Base-by-base conservation (phyloP, 2,113 vertebrate species). In the Megaceryle maxima region DNA sequence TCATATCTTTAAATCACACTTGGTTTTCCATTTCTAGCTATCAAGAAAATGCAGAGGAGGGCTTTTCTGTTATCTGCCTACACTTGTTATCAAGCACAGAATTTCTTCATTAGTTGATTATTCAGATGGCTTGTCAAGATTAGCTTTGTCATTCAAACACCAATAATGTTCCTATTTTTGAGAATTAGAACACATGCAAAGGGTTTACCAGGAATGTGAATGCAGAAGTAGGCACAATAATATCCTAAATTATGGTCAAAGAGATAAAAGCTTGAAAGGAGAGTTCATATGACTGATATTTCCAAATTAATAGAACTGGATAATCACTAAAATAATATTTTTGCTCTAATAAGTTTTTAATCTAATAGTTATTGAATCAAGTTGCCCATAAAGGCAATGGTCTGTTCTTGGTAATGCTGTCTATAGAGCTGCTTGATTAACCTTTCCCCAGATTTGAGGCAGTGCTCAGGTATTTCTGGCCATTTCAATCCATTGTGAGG, bases 91-190 rank as follows among this genome's bases (percentile, higher is more conserved):
- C 66, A 94, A 94, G 63, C 83, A 92, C 57, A 92, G 53, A 55
- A 97, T 86, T 91, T 80, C 81, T 94, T 95, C 80, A 68, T 90
- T 92, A 86, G 44, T 13, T 97, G 67, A 74, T 88, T 94, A 80
- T 92, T 95, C 70, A 93, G 96, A 96, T 91, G 70, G 57, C 18
- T 94, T 96, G 29, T 92, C 79, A 83, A 94, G 87, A 95, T 87
- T 92, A 83, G 59, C 17, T 85, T 92, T 96, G 64, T 80, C 80
- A 64, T 90, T 90, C 24, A 86, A 84, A 87, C 41, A 53, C 37
- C 41, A 60, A 51, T 84, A 87, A 16, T 2, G 9, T 91, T 92
- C 13, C 15, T 33, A 63, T 66, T 94, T 92, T 93, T 24, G 29
- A 83, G 78, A 79, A 62, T 19, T 46, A 70, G 57, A 89, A 68